Base-by-base conservation (phyloP, 2,888 invertebrate genomes). In the Catocala nupta region DNA sequence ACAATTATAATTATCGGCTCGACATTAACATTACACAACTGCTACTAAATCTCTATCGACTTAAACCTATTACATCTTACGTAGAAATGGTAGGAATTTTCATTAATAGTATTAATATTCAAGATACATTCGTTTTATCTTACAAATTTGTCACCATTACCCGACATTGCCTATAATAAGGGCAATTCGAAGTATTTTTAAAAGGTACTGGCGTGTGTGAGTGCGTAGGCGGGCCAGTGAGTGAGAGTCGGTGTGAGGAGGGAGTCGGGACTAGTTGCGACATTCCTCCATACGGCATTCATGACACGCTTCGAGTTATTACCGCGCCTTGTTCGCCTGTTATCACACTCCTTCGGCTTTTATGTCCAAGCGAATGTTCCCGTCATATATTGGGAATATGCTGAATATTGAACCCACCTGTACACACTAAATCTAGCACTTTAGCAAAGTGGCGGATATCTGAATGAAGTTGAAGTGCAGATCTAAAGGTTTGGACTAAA, bases 121-220 rank as follows among this genome's bases (percentile, higher is more conserved):
- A 59, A 75, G 67, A 62, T 63, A 70, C 65, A 64, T 74, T 71
- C 66, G 56, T 68, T 66, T 74, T 74, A 70, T 77, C 71, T 59
- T 53, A 58, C 65, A 55, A 75, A 81, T 81, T 81, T 79, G 80
- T 80, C 71, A 71, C 71, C 61, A 67, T 71, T 78, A 73, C 67
- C 68, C 67, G 75, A 52, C 68, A 68, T 65, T 64, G 58, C 60
- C 67, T 71, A 63, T 78, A 61, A 68, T 79, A 73, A 77, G 74
- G 71, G 70, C 65, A 65, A 71, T 74, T 65, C 49, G 48, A 64
- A 65, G 61, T 71, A 75, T 77, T 77, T 75, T 70, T 55, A 70
- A 65, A 52, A 52, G 70, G 56, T 63, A 51, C 65, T 55, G 65
- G 69, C 56, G 61, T 47, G 54, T 51, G 58, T 56, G 53, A 42